Conservation (phyloP, 64 coral and sea anemone species). For the Hydrozoanthus tunicans region DNA sequence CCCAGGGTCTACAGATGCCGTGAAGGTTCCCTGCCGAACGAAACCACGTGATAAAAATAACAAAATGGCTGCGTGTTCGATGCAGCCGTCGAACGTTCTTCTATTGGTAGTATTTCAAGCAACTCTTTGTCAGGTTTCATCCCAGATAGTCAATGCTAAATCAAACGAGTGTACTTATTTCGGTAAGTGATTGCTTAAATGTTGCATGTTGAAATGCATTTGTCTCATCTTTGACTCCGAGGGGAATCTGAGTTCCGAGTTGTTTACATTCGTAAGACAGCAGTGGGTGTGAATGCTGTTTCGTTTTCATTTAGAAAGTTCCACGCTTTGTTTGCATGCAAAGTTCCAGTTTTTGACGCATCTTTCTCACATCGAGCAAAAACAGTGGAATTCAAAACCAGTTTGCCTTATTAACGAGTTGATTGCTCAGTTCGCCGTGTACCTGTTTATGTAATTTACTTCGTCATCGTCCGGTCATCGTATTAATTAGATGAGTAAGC, state of each 20-base stretch:
- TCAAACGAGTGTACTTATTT: constrained; percentile 48
- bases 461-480: too few species aligned
- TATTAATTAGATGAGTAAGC: too few species aligned
- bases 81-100: not conserved
- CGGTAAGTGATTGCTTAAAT: constrained; percentile 18
- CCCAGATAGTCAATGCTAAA: constrained; percentile 16
- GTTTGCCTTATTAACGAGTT: not conserved
- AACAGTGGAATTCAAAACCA: not conserved
- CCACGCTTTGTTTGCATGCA: too few species aligned
- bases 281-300: not conserved
- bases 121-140: constrained; percentile 14
- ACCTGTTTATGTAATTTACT: too few species aligned
- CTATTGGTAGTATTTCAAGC: constrained; percentile 12
- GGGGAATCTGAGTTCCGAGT: not conserved
- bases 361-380: not conserved
- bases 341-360: not conserved
- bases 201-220: too few species aligned
- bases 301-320: not conserved
- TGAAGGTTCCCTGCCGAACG: too few species aligned
- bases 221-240: not conserved
- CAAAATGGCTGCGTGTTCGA: not conserved
- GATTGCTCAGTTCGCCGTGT: not conserved
- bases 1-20: not conserved
- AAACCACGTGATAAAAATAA: not conserved
- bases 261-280: not conserved